These are phyloP conservation scores for Lepidurus couesii DNA, from an alignment of 1,140 invertebrate genomes.

Conservation along the genomic window DNA sequence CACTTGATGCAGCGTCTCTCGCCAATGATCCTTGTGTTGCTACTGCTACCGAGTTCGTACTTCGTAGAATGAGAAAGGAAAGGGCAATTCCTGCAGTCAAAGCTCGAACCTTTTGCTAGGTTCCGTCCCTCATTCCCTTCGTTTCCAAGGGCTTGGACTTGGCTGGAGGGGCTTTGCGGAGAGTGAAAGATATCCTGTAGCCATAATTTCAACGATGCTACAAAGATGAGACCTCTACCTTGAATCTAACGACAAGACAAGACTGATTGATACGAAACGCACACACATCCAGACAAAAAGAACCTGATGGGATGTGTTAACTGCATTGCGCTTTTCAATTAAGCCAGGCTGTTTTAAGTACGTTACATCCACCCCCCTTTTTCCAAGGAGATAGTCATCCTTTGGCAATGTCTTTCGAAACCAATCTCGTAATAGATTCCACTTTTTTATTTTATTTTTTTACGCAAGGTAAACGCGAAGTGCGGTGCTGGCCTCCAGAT, in stretches of 20 bases:
- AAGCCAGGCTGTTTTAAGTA: neutral
- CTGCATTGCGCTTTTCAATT: neutral
- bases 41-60: neutral
- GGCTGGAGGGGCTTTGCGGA: conserved; percentile 9
- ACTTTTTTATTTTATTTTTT: neutral
- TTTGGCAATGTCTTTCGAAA: too few relatives aligned
- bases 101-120: neutral
- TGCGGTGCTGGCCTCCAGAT: conserved; percentile 6
- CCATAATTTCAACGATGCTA: conserved; percentile 12
- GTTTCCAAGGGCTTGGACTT: neutral
- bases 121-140: neutral
- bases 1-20: neutral
- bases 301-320: neutral
- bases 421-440: neutral
- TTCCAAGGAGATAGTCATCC: too few relatives aligned
- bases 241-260: neutral
- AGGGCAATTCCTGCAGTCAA: neutral
- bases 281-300: neutral
- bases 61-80: neutral
- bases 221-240: neutral
- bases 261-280: neutral
- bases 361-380: too few relatives aligned
- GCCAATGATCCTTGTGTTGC: neutral
- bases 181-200: conserved; percentile 4
- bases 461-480: neutral